Base-by-base conservation (phyloP, 1,140 invertebrate species). In the Zaprionus capensis region DNA sequence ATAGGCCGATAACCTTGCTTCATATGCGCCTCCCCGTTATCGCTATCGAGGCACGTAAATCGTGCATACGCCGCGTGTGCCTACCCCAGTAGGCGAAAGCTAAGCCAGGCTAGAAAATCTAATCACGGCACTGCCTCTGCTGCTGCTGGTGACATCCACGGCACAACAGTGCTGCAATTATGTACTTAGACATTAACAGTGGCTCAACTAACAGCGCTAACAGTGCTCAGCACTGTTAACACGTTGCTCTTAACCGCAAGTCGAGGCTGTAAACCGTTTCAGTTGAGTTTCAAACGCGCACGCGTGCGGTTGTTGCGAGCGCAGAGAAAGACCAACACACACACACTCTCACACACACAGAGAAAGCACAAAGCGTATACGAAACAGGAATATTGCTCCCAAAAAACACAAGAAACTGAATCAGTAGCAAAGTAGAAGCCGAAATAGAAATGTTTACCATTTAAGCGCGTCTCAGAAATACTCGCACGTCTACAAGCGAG, bases 381-480 rank as follows among this genome's bases (percentile, higher is more conserved):
- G 44, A 80, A 83, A 90, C 81, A 84, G 78, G 75, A 78, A 75
- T 78, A 61, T 61, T 67, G 55, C 55, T 58, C 55, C 53, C 55
- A 67, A 57, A 67, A 56, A 56, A 34, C 31, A 34, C 9, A 34
- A 34, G 31, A 61, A 64, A 49, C 44, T 41, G 67, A 77, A 74
- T 68, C 57, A 86, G 66, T 67, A 76, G 74, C 66, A 72, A 71
- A 85, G 76, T 77, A 81, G 79, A 76, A 63, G 71, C 82, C 73
- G 76, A 78, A 87, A 77, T 91, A 81, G 71, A 87, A 82, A 82
- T 91, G 87, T 82, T 91, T 82, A 82, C 82, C 83, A 91, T 87
- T 88, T 82, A 88, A 91, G 84, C 85, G 70, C 68, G 57, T 88
- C 73, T 81, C 68, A 66, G 74, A 80, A 81, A 84, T 90, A 82